phyloP scores from a whole-genome alignment of 2,797 vertebrate species.

The Brachymystax lenok region DNA sequence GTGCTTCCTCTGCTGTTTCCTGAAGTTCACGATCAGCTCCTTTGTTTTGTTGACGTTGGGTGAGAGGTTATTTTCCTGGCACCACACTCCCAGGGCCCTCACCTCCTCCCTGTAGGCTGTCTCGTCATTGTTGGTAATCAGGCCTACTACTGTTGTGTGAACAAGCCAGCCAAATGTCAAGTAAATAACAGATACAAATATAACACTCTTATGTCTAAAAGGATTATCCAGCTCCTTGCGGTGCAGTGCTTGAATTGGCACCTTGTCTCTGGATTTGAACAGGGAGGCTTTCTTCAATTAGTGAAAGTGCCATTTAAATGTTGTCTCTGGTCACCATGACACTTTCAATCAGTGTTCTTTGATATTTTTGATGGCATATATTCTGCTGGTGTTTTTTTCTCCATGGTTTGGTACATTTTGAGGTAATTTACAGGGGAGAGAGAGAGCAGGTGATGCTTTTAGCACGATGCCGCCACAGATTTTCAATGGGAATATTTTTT shows the following conservation, averaged over 20 bases:
- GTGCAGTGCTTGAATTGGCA: slow-evolving; percentile 14
- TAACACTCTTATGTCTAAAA: neutral
- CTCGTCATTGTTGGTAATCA: neutral
- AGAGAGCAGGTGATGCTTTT: slow-evolving; percentile 18
- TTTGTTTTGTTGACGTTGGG: too few species aligned
- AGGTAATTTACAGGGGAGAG: neutral
- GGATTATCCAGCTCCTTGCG: slow-evolving; percentile 16
- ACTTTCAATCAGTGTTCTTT: slow-evolving; percentile 8
- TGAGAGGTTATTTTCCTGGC: neutral
- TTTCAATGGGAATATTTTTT: neutral
- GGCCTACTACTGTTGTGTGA: neutral
- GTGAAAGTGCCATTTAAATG: slow-evolving; percentile 20
- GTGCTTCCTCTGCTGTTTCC: too few species aligned
- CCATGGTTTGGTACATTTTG: neutral
- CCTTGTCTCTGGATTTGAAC: slow-evolving; percentile 25
- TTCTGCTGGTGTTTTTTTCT: slow-evolving; percentile 11
- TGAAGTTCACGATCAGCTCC: too few species aligned
- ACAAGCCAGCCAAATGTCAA: slow-evolving; percentile 2
- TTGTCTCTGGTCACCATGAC: neutral
- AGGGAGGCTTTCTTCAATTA: slow-evolving; percentile 14
- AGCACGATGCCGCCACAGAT: too few species aligned
- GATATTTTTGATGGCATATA: slow-evolving; percentile 8
- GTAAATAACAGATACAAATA: slow-evolving; percentile 10
- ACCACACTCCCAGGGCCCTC: neutral
- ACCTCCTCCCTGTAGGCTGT: neutral